Conservation (phyloP, 2,888 invertebrate genomes). For the Phaedon cochleariae region DNA sequence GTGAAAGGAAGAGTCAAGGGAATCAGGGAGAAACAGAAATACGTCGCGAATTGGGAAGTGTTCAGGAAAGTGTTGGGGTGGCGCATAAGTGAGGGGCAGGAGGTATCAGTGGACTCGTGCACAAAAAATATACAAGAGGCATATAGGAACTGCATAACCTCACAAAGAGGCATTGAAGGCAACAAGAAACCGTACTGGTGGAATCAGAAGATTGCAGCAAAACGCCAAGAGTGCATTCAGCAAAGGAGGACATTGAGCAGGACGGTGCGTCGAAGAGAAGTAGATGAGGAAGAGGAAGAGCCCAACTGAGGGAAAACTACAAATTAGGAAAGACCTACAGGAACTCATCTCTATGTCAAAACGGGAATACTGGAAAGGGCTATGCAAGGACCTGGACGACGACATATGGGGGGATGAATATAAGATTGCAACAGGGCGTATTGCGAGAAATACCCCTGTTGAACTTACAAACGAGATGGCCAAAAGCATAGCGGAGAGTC, state of each 20-base stretch:
- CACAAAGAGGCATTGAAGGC: neutral
- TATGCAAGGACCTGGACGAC: neutral
- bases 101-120: neutral
- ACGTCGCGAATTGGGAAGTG: neutral
- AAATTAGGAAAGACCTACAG: neutral
- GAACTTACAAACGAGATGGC: neutral
- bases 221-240: neutral
- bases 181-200: neutral
- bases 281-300: neutral
- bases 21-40: neutral
- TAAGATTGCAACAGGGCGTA: neutral
- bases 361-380: neutral
- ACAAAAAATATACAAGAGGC: neutral
- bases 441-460: neutral
- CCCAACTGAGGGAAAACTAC: neutral
- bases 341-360: neutral
- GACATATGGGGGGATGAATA: neutral
- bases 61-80: neutral
- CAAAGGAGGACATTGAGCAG: neutral
- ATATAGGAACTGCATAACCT: neutral
- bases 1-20: neutral
- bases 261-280: neutral
- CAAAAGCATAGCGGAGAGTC: neutral
- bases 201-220: neutral
- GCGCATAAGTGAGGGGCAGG: neutral